Evolutionary conservation across 2,888 invertebrate genomes (phyloP).

Genomic region (Disparrhopalites patrizii): DNA sequence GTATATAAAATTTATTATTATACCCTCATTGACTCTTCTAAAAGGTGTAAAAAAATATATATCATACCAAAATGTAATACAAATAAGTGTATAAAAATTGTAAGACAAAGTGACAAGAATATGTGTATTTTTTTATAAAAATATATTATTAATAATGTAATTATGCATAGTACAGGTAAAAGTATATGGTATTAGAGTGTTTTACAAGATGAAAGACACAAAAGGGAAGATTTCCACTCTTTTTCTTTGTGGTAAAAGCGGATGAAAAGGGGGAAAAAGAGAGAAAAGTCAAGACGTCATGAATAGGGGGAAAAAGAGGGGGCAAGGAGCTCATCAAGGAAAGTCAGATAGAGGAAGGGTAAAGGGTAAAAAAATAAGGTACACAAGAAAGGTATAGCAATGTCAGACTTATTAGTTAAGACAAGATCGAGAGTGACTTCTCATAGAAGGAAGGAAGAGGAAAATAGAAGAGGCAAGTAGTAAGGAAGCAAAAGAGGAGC

Average conservation of each 20-base stretch:
- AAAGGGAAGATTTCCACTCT: neutral
- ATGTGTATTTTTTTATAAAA: neutral
- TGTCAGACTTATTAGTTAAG: conserved; percentile 20
- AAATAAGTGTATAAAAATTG: conserved; percentile 12
- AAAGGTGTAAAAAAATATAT: too few species aligned
- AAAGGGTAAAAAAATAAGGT: too few species aligned
- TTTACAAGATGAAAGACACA: neutral
- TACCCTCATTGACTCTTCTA: conserved; percentile 20
- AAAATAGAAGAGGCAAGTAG: neutral
- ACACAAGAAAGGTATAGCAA: neutral
- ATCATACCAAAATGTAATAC: conserved; percentile 7
- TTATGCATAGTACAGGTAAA: neutral
- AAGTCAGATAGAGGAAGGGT: neutral
- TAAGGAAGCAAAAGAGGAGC: too few species aligned
- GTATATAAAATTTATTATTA: conserved; percentile 6
- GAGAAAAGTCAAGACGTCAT: neutral
- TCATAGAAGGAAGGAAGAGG: neutral
- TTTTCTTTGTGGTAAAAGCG: neutral
- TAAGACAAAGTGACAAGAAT: conserved; percentile 25
- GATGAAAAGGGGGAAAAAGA: neutral
- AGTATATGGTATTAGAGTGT: too few species aligned
- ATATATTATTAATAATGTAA: neutral
- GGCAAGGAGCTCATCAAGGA: neutral
- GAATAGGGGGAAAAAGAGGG: neutral
- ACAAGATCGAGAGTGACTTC: conserved; percentile 8